phyloP scores from a whole-genome alignment of 2,888 invertebrate species.

The Amphimallon solstitiale region DNA sequence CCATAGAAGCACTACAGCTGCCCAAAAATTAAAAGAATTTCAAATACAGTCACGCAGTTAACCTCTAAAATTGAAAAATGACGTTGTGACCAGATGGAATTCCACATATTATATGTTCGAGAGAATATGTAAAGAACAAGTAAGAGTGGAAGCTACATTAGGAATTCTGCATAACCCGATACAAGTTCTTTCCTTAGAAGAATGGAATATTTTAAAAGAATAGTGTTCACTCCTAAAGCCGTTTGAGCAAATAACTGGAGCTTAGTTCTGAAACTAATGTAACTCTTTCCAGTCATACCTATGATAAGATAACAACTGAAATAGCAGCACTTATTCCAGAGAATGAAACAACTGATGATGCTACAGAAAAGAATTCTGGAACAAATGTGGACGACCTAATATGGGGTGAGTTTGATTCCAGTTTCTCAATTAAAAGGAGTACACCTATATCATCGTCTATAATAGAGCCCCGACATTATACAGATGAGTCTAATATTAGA shows the following conservation, averaged over 20 bases:
- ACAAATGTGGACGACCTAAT: not conserved
- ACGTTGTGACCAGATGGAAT: slow-evolving; percentile 46
- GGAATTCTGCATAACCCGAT: slow-evolving; percentile 31
- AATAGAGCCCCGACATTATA: too few species aligned
- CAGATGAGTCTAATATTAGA: too few species aligned
- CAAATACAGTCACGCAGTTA: slow-evolving; percentile 35
- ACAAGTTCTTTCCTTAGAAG: slow-evolving; percentile 36
- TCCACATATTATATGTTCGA: slow-evolving; percentile 47
- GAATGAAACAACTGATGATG: not conserved
- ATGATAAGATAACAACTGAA: too few species aligned
- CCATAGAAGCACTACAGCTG: slow-evolving; percentile 45
- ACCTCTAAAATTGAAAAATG: slow-evolving; percentile 32
- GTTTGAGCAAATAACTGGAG: slow-evolving; percentile 44
- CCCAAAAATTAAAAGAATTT: slow-evolving; percentile 53
- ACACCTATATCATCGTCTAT: not conserved
- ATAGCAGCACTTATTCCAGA: not conserved
- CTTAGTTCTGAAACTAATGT: slow-evolving; percentile 46
- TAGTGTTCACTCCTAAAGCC: slow-evolving; percentile 43
- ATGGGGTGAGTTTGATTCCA: too few species aligned
- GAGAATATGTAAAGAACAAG: slow-evolving; percentile 41
- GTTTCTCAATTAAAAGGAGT: not conserved
- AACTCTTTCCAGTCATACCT: too few species aligned
- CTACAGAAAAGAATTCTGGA: not conserved
- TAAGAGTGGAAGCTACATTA: slow-evolving; percentile 43
- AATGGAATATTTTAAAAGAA: slow-evolving; percentile 44